Evolutionary conservation across 2,888 invertebrate genomes (phyloP).

Genomic region (Patella pellucida): DNA sequence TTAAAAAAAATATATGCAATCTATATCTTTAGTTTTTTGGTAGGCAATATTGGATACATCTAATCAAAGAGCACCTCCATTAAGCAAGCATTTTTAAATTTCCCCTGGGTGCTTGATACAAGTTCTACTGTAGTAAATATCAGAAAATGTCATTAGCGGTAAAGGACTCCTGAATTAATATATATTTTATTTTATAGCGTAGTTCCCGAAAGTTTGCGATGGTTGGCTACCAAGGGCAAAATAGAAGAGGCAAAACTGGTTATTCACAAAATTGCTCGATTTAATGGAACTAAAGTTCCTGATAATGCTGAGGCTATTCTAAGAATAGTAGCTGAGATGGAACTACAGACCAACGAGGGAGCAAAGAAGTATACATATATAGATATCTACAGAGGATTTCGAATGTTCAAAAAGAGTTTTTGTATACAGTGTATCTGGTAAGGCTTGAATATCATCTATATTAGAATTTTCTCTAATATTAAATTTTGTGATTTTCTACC

Average conservation of each 20-base stretch:
- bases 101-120: too few species aligned
- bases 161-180: too few species aligned
- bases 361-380: conserved; percentile 16
- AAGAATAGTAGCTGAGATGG: conserved; percentile 21
- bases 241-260: conserved; percentile 33
- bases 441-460: not conserved
- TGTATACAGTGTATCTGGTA: conserved; percentile 14
- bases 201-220: conserved; percentile 46
- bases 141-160: too few species aligned
- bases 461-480: too few species aligned
- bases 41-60: too few species aligned
- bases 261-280: conserved; percentile 29
- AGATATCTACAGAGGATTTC: conserved; percentile 11
- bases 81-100: too few species aligned
- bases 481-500: too few species aligned
- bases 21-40: too few species aligned
- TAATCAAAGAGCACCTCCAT: too few species aligned
- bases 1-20: too few species aligned
- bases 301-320: conserved; percentile 26
- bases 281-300: conserved; percentile 38
- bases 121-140: too few species aligned
- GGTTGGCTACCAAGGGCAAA: conserved; percentile 40
- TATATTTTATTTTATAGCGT: conserved; percentile 27
- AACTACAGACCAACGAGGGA: not conserved
- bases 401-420: not conserved